Evolutionary conservation across 2,888 invertebrate species (phyloP).

Genomic region (Hetaerina titia): DNA sequence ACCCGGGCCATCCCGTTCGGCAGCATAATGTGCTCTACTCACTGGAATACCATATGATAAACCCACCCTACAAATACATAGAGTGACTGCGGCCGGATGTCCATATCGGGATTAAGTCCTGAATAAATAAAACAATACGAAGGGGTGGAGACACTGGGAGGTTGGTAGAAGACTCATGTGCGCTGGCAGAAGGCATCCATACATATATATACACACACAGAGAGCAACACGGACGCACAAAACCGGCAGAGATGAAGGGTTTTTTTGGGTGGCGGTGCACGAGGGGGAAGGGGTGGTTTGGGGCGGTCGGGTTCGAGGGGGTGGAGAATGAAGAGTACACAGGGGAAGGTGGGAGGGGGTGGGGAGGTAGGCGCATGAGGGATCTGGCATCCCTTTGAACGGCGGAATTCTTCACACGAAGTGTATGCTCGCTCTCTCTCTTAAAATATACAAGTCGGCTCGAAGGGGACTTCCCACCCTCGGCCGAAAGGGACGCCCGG

Average conservation of each 20-base stretch:
- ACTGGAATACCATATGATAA: too few species aligned
- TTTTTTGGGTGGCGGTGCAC: neutral
- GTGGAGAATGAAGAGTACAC: neutral
- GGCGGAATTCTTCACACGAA: conserved; percentile 36
- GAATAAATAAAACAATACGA: too few species aligned
- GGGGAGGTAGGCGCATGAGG: neutral
- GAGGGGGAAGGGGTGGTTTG: neutral
- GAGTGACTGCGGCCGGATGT: too few species aligned
- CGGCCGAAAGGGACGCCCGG: too few species aligned
- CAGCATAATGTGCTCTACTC: too few species aligned
- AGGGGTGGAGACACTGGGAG: too few species aligned
- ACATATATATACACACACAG: neutral
- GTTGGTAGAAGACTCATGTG: neutral
- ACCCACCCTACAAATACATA: too few species aligned
- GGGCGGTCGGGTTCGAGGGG: neutral
- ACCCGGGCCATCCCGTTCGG: too few species aligned
- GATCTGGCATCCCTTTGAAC: conserved; percentile 24
- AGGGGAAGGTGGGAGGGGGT: neutral
- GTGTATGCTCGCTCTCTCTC: conserved; percentile 19
- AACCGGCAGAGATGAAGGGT: neutral
- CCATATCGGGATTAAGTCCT: too few species aligned
- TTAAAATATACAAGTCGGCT: conserved; percentile 63
- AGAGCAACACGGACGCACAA: neutral
- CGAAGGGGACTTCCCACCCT: neutral
- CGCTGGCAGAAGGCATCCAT: neutral